A percentile compares a stretch with the other conserved stretches of the same genome.
Evolutionary conservation across 2,797 vertebrate species (phyloP).

Genomic region (Rhinophrynus dorsalis): DNA sequence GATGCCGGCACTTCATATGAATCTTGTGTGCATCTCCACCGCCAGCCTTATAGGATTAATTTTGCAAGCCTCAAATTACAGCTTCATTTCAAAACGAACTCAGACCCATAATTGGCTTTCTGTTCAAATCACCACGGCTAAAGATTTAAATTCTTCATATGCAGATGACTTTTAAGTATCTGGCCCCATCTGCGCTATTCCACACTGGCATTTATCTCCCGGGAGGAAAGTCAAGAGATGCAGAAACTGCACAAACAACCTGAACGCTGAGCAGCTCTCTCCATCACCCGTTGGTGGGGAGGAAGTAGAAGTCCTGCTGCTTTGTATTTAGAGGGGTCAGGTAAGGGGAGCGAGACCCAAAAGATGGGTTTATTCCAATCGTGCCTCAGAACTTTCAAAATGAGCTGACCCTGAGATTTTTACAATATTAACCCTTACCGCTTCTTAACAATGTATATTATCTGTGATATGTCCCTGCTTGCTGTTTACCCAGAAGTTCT

Average conservation of each 20-base stretch:
- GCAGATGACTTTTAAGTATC: slow-evolving; percentile 81
- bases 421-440: no score
- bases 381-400: no score
- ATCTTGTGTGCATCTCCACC: slow-evolving; percentile 67
- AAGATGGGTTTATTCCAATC: no score
- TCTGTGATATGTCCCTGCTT: no score
- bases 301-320: neutral
- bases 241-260: slow-evolving; percentile 48
- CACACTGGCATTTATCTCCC: slow-evolving; percentile 64
- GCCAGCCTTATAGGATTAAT: slow-evolving; percentile 89
- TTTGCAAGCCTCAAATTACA: slow-evolving; percentile 87
- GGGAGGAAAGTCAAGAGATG: slow-evolving; percentile 61
- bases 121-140: slow-evolving; percentile 90
- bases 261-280: neutral
- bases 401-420: no score
- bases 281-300: no score
- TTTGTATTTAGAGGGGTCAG: neutral
- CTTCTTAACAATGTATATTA: no score
- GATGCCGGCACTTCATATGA: slow-evolving; percentile 61
- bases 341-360: neutral
- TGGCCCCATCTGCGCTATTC: slow-evolving; percentile 68
- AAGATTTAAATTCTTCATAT: slow-evolving; percentile 93
- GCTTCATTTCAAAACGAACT: slow-evolving; percentile 98
- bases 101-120: slow-evolving; percentile 96
- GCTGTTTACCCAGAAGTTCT: no score